Percentiles rank a stretch among this genome's conserved stretches.
These are phyloP conservation scores for Myripristis murdjan DNA, from an alignment of 2,797 vertebrate genomes.

Conservation along the genomic window DNA sequence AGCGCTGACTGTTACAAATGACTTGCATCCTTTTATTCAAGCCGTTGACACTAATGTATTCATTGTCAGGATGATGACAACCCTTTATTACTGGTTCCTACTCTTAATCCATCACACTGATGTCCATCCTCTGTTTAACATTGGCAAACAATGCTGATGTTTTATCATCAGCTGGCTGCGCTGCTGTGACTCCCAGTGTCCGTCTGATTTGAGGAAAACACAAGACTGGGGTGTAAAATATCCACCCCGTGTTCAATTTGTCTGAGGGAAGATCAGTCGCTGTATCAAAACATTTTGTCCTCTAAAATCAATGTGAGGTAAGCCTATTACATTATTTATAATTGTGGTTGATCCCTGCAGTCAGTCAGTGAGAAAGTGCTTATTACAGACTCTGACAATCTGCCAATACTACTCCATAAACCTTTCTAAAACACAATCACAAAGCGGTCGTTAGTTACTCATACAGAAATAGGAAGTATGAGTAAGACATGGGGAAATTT, in stretches of 20 bases:
- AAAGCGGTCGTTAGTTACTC: constrained; percentile 53
- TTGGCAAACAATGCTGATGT: constrained; percentile 50
- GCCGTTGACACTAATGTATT: constrained; percentile 63
- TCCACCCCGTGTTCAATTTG: constrained; percentile 33
- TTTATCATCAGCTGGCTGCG: constrained; percentile 37
- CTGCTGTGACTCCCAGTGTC: constrained; percentile 35
- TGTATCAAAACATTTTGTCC: constrained; percentile 56
- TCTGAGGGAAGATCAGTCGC: constrained; percentile 10
- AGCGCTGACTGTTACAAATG: constrained; percentile 25
- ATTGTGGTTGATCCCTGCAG: constrained; percentile 47
- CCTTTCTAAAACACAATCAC: constrained; percentile 52
- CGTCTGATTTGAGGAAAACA: constrained; percentile 24
- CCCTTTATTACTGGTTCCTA: constrained; percentile 50
- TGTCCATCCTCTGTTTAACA: constrained; percentile 56
- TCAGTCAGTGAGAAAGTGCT: constrained; percentile 49
- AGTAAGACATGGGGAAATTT: constrained; percentile 3
- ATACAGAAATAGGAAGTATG: constrained; percentile 8
- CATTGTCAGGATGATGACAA: constrained; percentile 39
- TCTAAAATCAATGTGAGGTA: constrained; percentile 67
- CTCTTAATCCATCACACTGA: constrained; percentile 63
- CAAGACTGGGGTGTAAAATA: constrained; percentile 14
- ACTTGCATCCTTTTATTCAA: constrained; percentile 45
- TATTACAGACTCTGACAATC: constrained; percentile 58
- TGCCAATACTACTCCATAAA: constrained; percentile 71
- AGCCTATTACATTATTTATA: constrained; percentile 72